These are phyloP conservation scores for Archips crataeganus DNA, from an alignment of 2,888 invertebrate genomes.

Conservation along the genomic window DNA sequence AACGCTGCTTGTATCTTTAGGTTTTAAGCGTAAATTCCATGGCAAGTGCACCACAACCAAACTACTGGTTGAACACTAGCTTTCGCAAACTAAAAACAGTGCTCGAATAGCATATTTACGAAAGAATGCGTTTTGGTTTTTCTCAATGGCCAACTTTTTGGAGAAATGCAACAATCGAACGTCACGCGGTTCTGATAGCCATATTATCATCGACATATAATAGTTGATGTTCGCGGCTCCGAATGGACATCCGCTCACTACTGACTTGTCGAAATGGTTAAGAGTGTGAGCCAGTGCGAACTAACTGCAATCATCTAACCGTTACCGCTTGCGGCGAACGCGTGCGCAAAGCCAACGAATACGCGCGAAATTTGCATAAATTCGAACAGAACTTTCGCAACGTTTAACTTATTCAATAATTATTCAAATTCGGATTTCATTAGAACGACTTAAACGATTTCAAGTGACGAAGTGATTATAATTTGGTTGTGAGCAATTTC, in stretches of 20 bases:
- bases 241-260: conserved; percentile 67
- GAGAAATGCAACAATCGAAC: conserved; percentile 39
- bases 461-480: conserved; percentile 39
- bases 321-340: conserved; percentile 71
- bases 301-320: conserved; percentile 73
- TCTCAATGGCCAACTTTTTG: conserved; percentile 8
- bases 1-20: too few relatives aligned
- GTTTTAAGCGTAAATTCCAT: neutral
- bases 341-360: conserved; percentile 60
- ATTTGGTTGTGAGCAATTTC: conserved; percentile 42
- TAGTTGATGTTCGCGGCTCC: conserved; percentile 51
- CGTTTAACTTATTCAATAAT: conserved; percentile 1
- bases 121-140: neutral
- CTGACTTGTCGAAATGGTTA: conserved; percentile 74
- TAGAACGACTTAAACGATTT: conserved; percentile 11
- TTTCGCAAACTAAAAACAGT: too few relatives aligned
- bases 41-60: neutral
- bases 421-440: neutral
- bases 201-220: conserved; percentile 42
- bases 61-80: neutral
- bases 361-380: conserved; percentile 57
- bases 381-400: conserved; percentile 47
- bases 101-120: too few relatives aligned
- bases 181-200: conserved; percentile 37
- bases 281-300: conserved; percentile 70